Base-by-base conservation (phyloP, 2,797 vertebrate genomes). In the Ispidina picta region DNA sequence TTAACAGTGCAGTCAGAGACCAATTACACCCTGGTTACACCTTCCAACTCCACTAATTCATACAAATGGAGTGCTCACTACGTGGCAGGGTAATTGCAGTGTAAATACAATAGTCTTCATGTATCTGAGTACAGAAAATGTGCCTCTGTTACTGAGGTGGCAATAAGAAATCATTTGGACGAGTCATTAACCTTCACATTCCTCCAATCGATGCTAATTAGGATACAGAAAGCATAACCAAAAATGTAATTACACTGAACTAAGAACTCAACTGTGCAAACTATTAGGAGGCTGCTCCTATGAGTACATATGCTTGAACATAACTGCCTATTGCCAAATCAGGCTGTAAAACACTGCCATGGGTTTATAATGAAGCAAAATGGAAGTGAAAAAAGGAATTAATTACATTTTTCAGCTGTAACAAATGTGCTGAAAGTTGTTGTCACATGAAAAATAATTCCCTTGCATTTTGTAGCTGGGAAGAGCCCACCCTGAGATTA, bases 151-250 rank as follows among this genome's bases (percentile, higher is more conserved):
- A 95, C 87, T 72, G 68, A 88, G 91, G 89, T 79, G 46, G 87
- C 89, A 94, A 74, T 91, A 84, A 62, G 68, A 95, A 91, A 88
- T 95, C 86, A 93, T 93, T 89, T 95, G 92, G 80, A 93, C 9
- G 14, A 79, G 68, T 88, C 77, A 86, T 94, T 95, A 95, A 92
- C 80, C 74, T 82, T 91, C 92, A 76, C 59, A 71, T 92, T 92
- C 88, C 88, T 73, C 72, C 87, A 91, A 95, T 93, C 74, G 18
- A 64, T 88, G 73, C 74, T 92, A 95, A 96, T 93, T 89, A 93
- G 71, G 66, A 95, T 71, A 91, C 12, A 91, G 92, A 89, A 89
- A 89, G 74, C 87, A 89, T 84, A 95, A 94, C 66, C 41, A 82
- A 78, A 91, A 94, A 88, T 4, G 44, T 84, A 93, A 91, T 94